These are phyloP conservation scores for Cartodere bifasciata DNA, from an alignment of 2,888 invertebrate species.

Conservation along the genomic window DNA sequence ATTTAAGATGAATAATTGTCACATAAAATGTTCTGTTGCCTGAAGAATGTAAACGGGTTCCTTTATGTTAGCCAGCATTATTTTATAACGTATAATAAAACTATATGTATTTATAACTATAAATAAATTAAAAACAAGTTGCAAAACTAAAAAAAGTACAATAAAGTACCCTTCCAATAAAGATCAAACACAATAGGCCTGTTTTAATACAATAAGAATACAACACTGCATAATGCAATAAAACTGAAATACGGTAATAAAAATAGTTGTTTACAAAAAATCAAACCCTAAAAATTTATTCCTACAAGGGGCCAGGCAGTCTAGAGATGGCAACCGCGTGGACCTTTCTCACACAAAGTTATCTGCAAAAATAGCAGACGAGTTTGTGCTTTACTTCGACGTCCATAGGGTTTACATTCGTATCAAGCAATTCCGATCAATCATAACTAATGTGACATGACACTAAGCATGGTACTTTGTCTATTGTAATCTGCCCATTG, in stretches of 20 bases:
- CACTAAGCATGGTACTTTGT: slow-evolving; percentile 36
- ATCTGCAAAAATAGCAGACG: slow-evolving; percentile 13
- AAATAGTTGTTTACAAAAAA: slow-evolving; percentile 29
- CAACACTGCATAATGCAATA: slow-evolving; percentile 9
- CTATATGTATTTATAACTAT: too few relatives aligned
- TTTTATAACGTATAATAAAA: too few relatives aligned
- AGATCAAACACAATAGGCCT: slow-evolving; percentile 2
- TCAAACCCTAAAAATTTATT: slow-evolving; percentile 30
- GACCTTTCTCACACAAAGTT: slow-evolving; percentile 29
- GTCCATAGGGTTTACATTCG: slow-evolving; percentile 22
- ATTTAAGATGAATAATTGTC: too few relatives aligned
- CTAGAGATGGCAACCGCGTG: slow-evolving; percentile 23
- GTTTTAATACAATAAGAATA: slow-evolving; percentile 6
- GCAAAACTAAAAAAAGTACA: slow-evolving; percentile 4
- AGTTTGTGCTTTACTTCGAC: slow-evolving; percentile 20
- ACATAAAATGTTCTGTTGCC: too few relatives aligned
- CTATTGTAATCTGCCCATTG: slow-evolving; percentile 38
- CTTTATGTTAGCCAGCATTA: too few relatives aligned
- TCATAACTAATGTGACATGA: slow-evolving; percentile 38
- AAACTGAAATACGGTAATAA: slow-evolving; percentile 27
- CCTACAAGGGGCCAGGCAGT: slow-evolving; percentile 31
- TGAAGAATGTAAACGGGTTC: too few relatives aligned
- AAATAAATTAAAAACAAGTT: slow-evolving; percentile 22
- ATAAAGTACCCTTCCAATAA: slow-evolving; percentile 3
- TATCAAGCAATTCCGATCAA: slow-evolving; percentile 27